Conservation (phyloP, 2,888 invertebrate genomes). For the Glaucopsyche alexis region DNA sequence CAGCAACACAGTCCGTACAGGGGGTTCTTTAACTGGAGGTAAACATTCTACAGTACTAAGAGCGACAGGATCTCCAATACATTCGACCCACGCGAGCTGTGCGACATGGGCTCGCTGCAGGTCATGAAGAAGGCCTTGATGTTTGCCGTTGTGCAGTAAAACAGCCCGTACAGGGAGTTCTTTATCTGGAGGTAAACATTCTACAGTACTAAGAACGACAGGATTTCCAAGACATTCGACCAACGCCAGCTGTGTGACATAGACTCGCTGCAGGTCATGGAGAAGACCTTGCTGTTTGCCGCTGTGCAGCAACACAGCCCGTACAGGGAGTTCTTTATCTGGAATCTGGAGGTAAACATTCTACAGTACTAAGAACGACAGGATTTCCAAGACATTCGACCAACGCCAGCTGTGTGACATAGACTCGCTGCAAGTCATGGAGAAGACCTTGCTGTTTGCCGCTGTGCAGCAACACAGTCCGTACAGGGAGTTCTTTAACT, state of each 20-base stretch:
- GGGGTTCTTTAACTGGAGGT: constrained; percentile 68
- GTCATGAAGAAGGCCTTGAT: constrained; percentile 37
- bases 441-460: constrained; percentile 42
- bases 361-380: no score
- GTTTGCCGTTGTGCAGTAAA: constrained; percentile 52
- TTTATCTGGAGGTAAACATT: constrained; percentile 62
- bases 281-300: constrained; percentile 42
- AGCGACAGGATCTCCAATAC: constrained; percentile 60
- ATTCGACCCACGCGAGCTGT: constrained; percentile 66
- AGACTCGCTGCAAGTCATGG: constrained; percentile 59
- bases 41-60: constrained; percentile 32
- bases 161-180: constrained; percentile 66
- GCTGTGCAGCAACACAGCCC: constrained; percentile 60
- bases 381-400: constrained; percentile 62
- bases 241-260: constrained; percentile 70
- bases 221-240: constrained; percentile 51
- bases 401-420: constrained; percentile 70
- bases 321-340: constrained; percentile 63
- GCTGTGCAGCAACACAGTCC: constrained; percentile 60
- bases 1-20: constrained; percentile 63
- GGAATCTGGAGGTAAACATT: constrained; percentile 66
- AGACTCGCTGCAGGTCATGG: constrained; percentile 59
- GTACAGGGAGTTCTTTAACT: constrained; percentile 61
- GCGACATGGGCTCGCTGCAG: constrained; percentile 64
- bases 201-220: constrained; percentile 29